Conservation (phyloP, 2,797 vertebrate species). For the Dicrostonyx torquatus region DNA sequence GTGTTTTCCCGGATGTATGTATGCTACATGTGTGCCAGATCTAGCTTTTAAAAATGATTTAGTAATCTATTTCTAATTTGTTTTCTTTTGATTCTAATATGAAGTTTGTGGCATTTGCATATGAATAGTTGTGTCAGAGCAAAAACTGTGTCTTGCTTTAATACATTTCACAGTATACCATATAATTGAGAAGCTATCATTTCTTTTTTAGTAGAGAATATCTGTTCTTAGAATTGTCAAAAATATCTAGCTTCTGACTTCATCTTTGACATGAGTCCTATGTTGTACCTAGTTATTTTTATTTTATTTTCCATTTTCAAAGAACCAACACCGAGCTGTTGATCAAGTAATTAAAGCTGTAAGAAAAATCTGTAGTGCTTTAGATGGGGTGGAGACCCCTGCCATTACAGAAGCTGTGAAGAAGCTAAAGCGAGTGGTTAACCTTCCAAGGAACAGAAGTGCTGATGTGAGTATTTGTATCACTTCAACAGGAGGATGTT, state of each 20-base stretch:
- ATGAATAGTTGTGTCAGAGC: constrained; percentile 44
- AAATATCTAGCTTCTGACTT: constrained; percentile 52
- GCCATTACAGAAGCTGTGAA: constrained; percentile 93
- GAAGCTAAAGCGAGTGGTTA: constrained; percentile 92
- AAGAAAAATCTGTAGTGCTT: constrained; percentile 94
- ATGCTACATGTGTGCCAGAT: not conserved
- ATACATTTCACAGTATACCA: not conserved
- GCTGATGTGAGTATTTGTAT: constrained; percentile 88
- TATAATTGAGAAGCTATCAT: constrained; percentile 15
- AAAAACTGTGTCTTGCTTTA: constrained; percentile 6
- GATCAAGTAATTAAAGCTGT: constrained; percentile 94
- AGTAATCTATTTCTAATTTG: constrained; percentile 53
- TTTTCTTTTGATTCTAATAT: constrained; percentile 34
- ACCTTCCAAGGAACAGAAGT: constrained; percentile 91
- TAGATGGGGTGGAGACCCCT: constrained; percentile 95
- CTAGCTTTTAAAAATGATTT: constrained; percentile 9
- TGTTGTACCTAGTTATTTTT: constrained; percentile 59
- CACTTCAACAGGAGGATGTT: not conserved
- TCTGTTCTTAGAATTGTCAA: not conserved
- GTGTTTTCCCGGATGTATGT: not conserved
- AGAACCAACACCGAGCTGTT: constrained; percentile 92
- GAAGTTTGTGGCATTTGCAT: constrained; percentile 44
- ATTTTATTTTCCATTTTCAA: constrained; percentile 82
- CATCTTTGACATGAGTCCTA: constrained; percentile 47
- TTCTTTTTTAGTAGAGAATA: not conserved